Evolutionary conservation across 2,797 vertebrate genomes (phyloP), one percentile per base, ranked within the genome.

Genomic region (Poecile montanus): DNA sequence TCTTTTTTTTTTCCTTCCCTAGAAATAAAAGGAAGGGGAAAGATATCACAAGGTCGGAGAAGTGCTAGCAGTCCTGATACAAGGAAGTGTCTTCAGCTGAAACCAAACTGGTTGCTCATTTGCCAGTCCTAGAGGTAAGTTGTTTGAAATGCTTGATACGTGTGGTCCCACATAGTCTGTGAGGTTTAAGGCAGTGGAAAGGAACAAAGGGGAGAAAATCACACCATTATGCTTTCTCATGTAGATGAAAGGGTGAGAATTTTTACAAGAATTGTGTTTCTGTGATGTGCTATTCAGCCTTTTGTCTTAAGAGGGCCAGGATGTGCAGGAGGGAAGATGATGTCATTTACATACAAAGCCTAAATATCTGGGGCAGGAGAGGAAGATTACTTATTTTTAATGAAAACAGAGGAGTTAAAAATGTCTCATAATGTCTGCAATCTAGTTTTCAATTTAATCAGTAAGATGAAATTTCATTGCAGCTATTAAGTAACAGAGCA

Each of bases 21-120:
- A 51, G 84, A 94, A 94, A 92, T 95, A 95, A 93, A 95, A 92
- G 40, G 11, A 78, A 50, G 16, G 60, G 32, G 11, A 71, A 80
- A 84, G 62, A 60, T 84, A 95, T 20, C 91, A n/a, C 58, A 30
- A 80, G 27, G 38, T 78, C 60, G 95, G 76, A 85, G 66, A 40
- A 65, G 62, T 51, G 44, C 62, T 80, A 67, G 30, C 38, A 47
- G 60, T 76, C 36, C 80, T 87, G 42, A 21, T 58, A 68, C n/a
- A 51, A 74, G 45, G 54, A 89, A 89, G 53, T 57, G 70, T 29
- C 50, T 94, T 91, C 53, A 62, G 38, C 57, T 26, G 42, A 63
- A 87, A 93, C 34, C 71, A 58, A 91, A 44, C 10, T n/a, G 38
- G 51, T 74, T 89, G 61, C n/a, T 83, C 1, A 5, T 44, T 92